Conservation (phyloP, 2,888 invertebrate species). For the Cephus runcator region DNA sequence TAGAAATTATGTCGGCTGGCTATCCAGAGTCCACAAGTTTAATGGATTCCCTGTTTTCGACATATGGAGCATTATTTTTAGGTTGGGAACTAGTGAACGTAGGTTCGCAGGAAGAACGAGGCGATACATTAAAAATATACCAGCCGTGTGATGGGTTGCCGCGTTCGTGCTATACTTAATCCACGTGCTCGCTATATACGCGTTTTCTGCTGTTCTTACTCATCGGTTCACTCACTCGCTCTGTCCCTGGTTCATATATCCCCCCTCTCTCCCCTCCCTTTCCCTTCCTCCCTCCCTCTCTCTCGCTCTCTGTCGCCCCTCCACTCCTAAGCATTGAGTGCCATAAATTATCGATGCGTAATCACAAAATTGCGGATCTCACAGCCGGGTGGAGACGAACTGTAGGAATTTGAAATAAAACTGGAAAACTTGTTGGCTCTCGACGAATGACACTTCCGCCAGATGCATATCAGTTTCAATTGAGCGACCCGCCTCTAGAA, state of each 20-base stretch:
- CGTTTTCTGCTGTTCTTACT: background rate
- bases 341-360: background rate
- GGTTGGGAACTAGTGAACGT: background rate
- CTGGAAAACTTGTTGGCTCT: background rate
- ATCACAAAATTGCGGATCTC: background rate
- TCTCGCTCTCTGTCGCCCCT: too few relatives aligned
- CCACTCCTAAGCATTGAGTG: background rate
- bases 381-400: background rate
- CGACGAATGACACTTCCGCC: background rate
- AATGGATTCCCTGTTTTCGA: background rate
- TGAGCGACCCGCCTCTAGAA: background rate
- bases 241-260: background rate
- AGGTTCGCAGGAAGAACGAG: background rate
- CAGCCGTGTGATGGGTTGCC: background rate
- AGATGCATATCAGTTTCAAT: background rate
- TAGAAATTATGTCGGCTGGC: background rate
- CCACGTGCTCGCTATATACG: background rate
- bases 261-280: rapidly evolving
- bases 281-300: too few relatives aligned
- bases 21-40: background rate
- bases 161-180: background rate
- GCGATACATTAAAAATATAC: conserved; percentile 13
- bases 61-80: background rate
- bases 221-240: background rate
- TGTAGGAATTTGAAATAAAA: background rate